phyloP scores from a whole-genome alignment of 2,797 vertebrate genomes.

The Anolis apletophallus region DNA sequence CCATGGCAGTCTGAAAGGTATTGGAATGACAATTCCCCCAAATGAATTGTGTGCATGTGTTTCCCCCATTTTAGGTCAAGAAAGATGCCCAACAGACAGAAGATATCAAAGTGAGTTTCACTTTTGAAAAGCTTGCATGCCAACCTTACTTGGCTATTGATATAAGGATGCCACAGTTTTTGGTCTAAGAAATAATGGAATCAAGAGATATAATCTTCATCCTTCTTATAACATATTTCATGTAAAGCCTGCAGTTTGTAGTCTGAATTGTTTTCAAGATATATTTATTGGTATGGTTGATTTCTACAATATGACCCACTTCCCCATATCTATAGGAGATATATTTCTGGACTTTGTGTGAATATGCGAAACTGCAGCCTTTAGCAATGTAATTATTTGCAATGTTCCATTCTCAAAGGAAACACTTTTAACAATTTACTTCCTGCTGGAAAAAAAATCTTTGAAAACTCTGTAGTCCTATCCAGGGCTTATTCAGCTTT shows the following conservation, averaged over 20 bases:
- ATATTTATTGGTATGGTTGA: not conserved
- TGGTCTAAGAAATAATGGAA: not conserved
- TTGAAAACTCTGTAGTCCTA: no score
- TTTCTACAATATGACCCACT: not conserved
- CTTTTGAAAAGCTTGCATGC: constrained; percentile 4
- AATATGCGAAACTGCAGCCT: no score
- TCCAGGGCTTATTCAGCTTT: no score
- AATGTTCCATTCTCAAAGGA: no score
- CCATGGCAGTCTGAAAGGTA: constrained; percentile 38
- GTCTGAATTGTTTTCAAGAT: accelerated
- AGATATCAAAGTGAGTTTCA: constrained; percentile 72
- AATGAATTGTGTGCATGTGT: constrained; percentile 64
- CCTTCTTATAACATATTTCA: not conserved
- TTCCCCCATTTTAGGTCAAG: constrained; percentile 66
- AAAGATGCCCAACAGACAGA: constrained; percentile 70
- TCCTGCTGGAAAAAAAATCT: no score
- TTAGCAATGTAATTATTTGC: no score
- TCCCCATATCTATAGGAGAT: no score
- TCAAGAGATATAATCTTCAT: not conserved
- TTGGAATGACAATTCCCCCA: constrained; percentile 15
- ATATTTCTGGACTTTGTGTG: no score
- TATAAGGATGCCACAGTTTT: accelerated
- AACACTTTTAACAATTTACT: no score
- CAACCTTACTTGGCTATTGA: not conserved
- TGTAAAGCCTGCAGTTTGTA: not conserved